Evolutionary conservation across 2,113 vertebrate genomes (phyloP).

Genomic region (Tylochromis polylepis): DNA sequence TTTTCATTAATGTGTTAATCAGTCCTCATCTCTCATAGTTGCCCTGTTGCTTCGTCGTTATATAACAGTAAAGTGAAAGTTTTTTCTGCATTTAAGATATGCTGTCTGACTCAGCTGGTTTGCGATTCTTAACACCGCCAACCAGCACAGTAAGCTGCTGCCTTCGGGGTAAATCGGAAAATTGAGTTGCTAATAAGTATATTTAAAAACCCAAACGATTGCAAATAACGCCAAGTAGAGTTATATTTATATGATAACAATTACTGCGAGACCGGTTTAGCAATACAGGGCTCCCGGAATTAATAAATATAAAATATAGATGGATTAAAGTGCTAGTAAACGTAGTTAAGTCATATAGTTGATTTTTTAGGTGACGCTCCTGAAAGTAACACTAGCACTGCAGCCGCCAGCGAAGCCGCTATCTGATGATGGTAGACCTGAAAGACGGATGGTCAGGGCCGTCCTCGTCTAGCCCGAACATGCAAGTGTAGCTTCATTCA

Average conservation of each 20-base stretch:
- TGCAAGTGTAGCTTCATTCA: conserved; percentile 15
- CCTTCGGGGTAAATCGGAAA: background rate
- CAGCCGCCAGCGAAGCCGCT: conserved; percentile 19
- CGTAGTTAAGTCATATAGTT: no score
- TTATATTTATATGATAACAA: background rate
- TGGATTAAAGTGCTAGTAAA: background rate
- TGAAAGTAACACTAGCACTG: conserved; percentile 48
- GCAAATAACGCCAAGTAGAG: background rate
- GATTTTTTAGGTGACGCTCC: background rate
- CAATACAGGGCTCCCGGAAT: background rate
- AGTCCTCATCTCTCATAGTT: background rate
- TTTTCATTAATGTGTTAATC: background rate
- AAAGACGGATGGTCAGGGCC: conserved; percentile 37
- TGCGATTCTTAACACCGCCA: background rate
- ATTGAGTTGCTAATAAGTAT: rapidly evolving
- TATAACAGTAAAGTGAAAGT: conserved; percentile 3
- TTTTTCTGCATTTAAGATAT: background rate
- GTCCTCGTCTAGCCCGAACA: conserved; percentile 16
- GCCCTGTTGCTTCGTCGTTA: background rate
- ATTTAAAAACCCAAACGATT: background rate
- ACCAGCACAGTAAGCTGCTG: background rate
- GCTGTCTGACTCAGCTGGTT: conserved; percentile 39
- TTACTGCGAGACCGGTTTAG: background rate
- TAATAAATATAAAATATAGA: background rate
- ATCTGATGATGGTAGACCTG: conserved; percentile 33